Percentiles rank a stretch among this genome's conserved stretches.
These are phyloP conservation scores for Salarias fasciatus DNA, from an alignment of 2,797 vertebrate species.

Conservation along the genomic window DNA sequence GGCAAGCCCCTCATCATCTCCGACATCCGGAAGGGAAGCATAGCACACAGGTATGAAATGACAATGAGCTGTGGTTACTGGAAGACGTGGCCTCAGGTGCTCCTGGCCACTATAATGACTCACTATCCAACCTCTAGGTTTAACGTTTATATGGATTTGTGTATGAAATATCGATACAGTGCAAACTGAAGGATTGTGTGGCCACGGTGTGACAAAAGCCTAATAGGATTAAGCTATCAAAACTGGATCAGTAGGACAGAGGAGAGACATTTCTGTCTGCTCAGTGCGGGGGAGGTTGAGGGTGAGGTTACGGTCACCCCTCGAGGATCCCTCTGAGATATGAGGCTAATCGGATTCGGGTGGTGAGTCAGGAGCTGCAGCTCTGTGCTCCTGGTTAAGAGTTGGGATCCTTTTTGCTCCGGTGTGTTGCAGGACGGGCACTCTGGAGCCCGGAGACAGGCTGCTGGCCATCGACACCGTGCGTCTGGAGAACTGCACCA, in stretches of 20 bases:
- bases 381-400: constrained; percentile 28
- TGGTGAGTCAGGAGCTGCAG: constrained; percentile 48
- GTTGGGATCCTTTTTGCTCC: constrained; percentile 45
- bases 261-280: constrained; percentile 55
- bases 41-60: constrained; percentile 92
- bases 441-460: constrained; percentile 95
- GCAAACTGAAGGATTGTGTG: constrained; percentile 2
- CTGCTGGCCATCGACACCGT: constrained; percentile 96
- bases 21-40: constrained; percentile 96
- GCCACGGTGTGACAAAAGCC: constrained; percentile 43
- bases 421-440: constrained; percentile 88
- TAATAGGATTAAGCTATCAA: constrained; percentile 72
- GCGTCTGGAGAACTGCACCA: constrained; percentile 94
- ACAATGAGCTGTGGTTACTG: neutral
- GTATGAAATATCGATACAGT: constrained; percentile 8
- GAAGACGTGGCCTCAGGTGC: neutral
- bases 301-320: constrained; percentile 68
- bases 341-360: constrained; percentile 68
- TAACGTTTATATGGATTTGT: constrained; percentile 13
- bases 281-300: constrained; percentile 63
- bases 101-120: neutral
- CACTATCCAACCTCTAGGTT: neutral
- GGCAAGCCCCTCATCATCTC: constrained; percentile 97
- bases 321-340: constrained; percentile 45
- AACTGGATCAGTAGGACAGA: constrained; percentile 71